These are phyloP conservation scores for Distichodus sexfasciatus DNA, from an alignment of 2,797 vertebrate genomes.

Conservation along the genomic window DNA sequence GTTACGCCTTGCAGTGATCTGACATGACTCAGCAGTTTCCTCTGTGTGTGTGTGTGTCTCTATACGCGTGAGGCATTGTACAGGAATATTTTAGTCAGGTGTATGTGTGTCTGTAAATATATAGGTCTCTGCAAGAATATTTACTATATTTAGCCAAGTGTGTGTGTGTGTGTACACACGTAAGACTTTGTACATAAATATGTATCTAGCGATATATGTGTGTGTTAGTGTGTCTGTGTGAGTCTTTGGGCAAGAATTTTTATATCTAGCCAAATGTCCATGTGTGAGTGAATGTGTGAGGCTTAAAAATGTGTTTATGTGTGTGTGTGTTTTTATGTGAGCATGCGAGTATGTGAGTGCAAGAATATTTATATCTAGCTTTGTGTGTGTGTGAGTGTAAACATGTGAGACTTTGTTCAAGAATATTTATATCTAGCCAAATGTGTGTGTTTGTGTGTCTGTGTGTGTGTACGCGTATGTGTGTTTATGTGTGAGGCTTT, in stretches of 20 bases:
- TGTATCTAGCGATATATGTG: conserved; percentile 12
- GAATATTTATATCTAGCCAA: not conserved
- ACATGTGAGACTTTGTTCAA: not conserved
- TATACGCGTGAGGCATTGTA: too few relatives aligned
- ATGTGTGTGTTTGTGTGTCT: not conserved
- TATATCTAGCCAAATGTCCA: not conserved
- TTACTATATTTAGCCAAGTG: too few relatives aligned
- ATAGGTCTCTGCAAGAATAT: too few relatives aligned
- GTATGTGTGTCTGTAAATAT: not conserved
- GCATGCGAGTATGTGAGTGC: not conserved
- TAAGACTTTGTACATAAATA: too few relatives aligned
- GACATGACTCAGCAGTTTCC: conserved; percentile 40
- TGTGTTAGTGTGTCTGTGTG: not conserved
- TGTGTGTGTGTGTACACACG: conserved; percentile 18
- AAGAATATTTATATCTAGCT: not conserved
- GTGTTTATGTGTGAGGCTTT: too few relatives aligned
- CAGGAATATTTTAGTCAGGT: conserved; percentile 18
- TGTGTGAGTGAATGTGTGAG: conserved; percentile 1
- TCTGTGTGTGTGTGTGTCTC: conserved; percentile 22
- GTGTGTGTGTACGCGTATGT: too few relatives aligned
- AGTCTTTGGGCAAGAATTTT: not conserved
- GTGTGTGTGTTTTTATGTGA: too few relatives aligned
- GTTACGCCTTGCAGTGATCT: conserved; percentile 9
- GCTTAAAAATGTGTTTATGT: too few relatives aligned
- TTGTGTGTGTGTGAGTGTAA: not conserved